A percentile compares a stretch with the other conserved stretches of the same genome.
Evolutionary conservation across 2,113 vertebrate species (phyloP).

Genomic region (Sisor rabdophorus): DNA sequence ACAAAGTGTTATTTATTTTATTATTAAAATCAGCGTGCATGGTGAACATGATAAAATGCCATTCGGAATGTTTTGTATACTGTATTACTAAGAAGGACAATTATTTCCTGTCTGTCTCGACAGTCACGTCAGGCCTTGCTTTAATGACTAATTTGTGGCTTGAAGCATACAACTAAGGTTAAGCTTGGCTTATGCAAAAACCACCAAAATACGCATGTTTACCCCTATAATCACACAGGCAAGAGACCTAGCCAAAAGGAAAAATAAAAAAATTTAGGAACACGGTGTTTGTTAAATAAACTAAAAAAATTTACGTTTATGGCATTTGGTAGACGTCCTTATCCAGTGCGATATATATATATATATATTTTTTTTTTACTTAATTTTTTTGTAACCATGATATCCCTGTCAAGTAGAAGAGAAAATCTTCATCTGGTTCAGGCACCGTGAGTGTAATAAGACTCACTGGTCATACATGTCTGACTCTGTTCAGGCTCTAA

Average conservation of each 20-base stretch:
- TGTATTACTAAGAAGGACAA: neutral
- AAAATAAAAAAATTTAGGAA: neutral
- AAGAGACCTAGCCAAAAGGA: neutral
- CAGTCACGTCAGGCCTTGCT: neutral
- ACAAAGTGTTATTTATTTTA: neutral
- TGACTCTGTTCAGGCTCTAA: constrained; percentile 2
- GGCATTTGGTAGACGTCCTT: no score
- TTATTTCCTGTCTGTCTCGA: neutral
- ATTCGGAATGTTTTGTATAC: neutral
- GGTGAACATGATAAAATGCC: neutral
- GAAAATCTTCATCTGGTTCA: constrained; percentile 16
- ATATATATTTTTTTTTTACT: constrained; percentile 4
- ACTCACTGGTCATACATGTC: constrained; percentile 11
- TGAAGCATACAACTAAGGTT: neutral
- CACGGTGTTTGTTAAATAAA: neutral
- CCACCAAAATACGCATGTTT: constrained; percentile 6
- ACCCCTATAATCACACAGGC: neutral
- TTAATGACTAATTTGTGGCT: constrained; percentile 1
- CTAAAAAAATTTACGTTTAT: no score
- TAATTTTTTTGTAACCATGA: constrained; percentile 12
- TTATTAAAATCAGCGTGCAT: neutral
- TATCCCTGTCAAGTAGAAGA: neutral
- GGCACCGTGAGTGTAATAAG: neutral
- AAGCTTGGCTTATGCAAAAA: neutral
- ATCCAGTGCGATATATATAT: no score